A percentile compares a stretch with the other conserved stretches of the same genome.
Conservation (phyloP, 92 coral and sea anemone genomes). For the Heteractis magnifica region DNA sequence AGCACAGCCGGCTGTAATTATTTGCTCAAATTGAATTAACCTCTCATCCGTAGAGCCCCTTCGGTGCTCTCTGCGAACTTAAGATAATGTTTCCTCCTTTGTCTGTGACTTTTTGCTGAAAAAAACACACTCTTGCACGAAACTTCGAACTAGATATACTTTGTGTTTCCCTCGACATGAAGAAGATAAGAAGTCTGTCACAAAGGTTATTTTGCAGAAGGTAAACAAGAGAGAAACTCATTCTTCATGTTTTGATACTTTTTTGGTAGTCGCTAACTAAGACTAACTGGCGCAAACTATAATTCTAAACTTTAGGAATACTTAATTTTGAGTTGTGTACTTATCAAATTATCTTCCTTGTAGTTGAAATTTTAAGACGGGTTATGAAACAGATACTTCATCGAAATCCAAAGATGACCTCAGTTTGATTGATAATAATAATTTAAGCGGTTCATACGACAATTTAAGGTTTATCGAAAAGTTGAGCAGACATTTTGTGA, state of each 20-base stretch:
- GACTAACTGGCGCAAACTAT: background rate
- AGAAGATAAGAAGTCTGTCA: conserved; percentile 7
- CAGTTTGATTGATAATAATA: background rate
- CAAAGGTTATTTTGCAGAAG: conserved; percentile 22
- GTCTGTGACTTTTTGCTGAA: background rate
- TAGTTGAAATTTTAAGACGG: background rate
- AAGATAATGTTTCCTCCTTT: background rate
- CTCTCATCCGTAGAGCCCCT: background rate
- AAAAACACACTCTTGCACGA: background rate
- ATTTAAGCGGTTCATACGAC: background rate
- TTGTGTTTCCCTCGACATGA: conserved; percentile 5
- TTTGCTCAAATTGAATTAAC: background rate
- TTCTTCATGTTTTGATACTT: background rate
- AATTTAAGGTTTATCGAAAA: background rate
- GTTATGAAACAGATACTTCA: background rate
- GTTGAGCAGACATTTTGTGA: background rate
- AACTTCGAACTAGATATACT: background rate
- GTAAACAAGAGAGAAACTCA: conserved; percentile 3
- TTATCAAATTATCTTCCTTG: background rate
- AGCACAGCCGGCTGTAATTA: background rate
- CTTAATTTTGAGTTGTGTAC: background rate
- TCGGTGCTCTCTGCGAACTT: background rate
- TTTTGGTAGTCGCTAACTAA: background rate
- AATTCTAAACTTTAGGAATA: background rate
- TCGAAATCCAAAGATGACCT: background rate